Conservation (phyloP, 1,140 invertebrate species). For the Copidosoma floridanum region DNA sequence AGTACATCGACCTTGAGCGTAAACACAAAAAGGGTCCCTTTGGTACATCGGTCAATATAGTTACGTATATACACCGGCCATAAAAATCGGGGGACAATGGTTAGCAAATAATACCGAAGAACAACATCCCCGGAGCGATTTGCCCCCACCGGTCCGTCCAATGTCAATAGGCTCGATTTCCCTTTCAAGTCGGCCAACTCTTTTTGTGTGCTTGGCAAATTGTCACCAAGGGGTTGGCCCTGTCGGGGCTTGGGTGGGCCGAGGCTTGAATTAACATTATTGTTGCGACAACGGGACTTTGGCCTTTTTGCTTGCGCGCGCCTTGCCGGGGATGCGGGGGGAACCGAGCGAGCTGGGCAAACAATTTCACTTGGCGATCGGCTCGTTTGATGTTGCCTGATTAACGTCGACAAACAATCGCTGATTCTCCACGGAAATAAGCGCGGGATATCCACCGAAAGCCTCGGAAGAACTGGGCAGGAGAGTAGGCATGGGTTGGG, state of each 20-base stretch:
- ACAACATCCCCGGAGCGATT: too few relatives aligned
- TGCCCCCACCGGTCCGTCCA: too few relatives aligned
- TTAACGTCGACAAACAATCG: constrained; percentile 56
- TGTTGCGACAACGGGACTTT: constrained; percentile 57
- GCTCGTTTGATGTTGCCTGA: constrained; percentile 57
- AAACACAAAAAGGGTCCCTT: too few relatives aligned
- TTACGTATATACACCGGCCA: too few relatives aligned
- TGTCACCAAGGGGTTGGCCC: constrained; percentile 40
- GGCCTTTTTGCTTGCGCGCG: constrained; percentile 1
- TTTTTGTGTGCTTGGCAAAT: constrained; percentile 57
- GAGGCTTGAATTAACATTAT: constrained; percentile 57
- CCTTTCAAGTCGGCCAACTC: constrained; percentile 59
- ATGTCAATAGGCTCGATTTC: constrained; percentile 59
- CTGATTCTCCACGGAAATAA: constrained; percentile 46
- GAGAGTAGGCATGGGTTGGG: too few relatives aligned
- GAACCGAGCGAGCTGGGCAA: constrained; percentile 43
- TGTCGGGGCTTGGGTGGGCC: background rate
- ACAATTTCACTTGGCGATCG: constrained; percentile 58
- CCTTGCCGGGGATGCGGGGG: constrained; percentile 26
- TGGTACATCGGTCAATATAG: too few relatives aligned
- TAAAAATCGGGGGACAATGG: too few relatives aligned
- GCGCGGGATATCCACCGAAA: background rate
- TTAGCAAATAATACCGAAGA: too few relatives aligned
- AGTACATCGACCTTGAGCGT: background rate
- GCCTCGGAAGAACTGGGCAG: background rate